Base-by-base conservation (phyloP, 2,797 vertebrate species). In the Rhinophrynus dorsalis region DNA sequence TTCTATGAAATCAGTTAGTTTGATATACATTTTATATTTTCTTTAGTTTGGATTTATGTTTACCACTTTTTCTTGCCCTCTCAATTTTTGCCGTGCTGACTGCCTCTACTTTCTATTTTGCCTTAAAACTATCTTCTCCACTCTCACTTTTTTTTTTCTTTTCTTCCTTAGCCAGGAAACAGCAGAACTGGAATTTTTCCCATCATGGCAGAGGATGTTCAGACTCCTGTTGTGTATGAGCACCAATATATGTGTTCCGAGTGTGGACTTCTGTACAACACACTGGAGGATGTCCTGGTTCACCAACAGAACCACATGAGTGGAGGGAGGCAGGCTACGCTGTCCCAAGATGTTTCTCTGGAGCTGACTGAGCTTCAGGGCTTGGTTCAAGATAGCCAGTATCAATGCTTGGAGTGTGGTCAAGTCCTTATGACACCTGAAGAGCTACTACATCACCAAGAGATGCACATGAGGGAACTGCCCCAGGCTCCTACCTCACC, bases 201-300 rank as follows among this genome's bases (percentile, higher is more conserved):
- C 8, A 10, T 29, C 18, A 72, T 72, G 69, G 61, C 69, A n/a
- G 69, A 72, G 15, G 54, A 23, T 18, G 52, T 59, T 10, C 54
- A 72, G 44, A 29, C 68, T 30, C 68, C 61, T 1, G 44, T 72
- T 0, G 44, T 72, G 12, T 72, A 94, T 66, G 93, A 96, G 70
- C 96, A 98, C 75, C 95, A 95, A 81, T 98, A 93, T 67, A 95
- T 97, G 85, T 97, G 96, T 85, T 96, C 94, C 0, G 95, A 98
- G 81, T 98, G 96, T 75, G 92, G 92, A 38, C 84, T 94, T 80
- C 90, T 96, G 17, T 96, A 94, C 71, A 86, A 91, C 70, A 92
- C 93, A 0, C 81, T 97, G 48, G 94, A 96, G 77, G 96, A 96
- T 21, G 96, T 96, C 55, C 76, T 95, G 69, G 93, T 5, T 50